These are phyloP conservation scores for Pipistrellus pipistrellus DNA, from an alignment of 2,797 vertebrate species.

Conservation along the genomic window DNA sequence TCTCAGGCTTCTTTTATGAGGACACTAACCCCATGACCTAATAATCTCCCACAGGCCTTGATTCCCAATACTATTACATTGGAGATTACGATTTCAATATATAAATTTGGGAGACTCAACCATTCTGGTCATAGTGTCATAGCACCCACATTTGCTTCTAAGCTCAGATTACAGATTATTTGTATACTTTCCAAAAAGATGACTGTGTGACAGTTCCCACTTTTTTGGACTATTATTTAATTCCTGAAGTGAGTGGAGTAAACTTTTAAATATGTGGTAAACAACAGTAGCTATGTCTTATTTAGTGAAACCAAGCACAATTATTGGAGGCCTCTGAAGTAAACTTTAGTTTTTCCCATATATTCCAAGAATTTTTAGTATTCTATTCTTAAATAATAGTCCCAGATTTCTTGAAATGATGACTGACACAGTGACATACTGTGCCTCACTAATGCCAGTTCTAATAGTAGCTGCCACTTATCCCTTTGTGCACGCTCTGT, in stretches of 20 bases:
- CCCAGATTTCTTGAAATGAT: neutral
- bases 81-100: neutral
- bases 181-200: neutral
- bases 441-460: neutral
- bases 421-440: neutral
- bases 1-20: neutral
- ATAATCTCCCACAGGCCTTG: neutral
- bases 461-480: too few species aligned
- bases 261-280: neutral
- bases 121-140: neutral
- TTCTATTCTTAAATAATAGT: neutral
- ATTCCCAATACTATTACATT: neutral
- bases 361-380: neutral
- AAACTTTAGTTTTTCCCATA: neutral
- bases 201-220: neutral
- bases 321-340: neutral
- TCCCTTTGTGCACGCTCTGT: neutral
- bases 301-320: neutral
- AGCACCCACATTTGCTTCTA: neutral
- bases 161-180: too few species aligned
- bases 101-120: too few species aligned
- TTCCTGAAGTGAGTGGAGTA: neutral
- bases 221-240: neutral
- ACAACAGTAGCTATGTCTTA: neutral
- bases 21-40: neutral